Evolutionary conservation across 1,140 invertebrate species (phyloP), one percentile per base, ranked within the genome.

Genomic region (Stegodyphus dumicola): DNA sequence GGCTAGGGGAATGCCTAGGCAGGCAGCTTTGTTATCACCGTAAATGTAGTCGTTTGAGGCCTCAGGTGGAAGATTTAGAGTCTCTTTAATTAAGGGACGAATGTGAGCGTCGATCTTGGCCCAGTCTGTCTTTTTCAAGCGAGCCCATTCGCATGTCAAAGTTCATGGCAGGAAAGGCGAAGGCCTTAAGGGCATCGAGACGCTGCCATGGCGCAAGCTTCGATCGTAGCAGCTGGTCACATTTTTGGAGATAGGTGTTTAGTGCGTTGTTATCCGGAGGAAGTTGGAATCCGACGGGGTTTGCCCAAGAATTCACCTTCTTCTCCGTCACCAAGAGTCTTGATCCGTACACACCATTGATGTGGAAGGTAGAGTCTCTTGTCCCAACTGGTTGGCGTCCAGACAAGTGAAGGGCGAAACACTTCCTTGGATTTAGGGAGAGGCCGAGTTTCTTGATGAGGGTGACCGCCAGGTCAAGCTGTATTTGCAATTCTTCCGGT

Each of bases 171-270:
- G 78, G 67, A 17, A 18, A 79, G 11, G 56, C 60, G 54, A 80
- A 80, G 0, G 78, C 6, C 11, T 71, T 80, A 0, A 80, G 0
- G 0, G 78, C 78, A 6, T 80, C 78, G 0, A 80, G 6, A 0
- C 67, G 17, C 53, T 80, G 78, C 60, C 76, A 78, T 0, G 49
- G 76, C 2, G 65, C 15, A 0, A 67, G 48, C 0, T 1, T 0
- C 0, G 65, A 78, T 0, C 2, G 6, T 0, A 13, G 17, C 2
- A 75, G 6, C 0, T 4, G 0, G 0, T 6, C 5, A 0, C 17
- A 15, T 0, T 64, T 54, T 1, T 15, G 6, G 0, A 49, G 0
- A 9, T 49, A 5, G 56, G 1, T 60, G 2, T 0, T 2, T 1
- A 9, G 56, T 33, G 33, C n/a, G n/a, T n/a, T n/a, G n/a, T n/a